These are phyloP conservation scores for Bombus breviceps DNA, from an alignment of 1,140 invertebrate species.

Conservation along the genomic window DNA sequence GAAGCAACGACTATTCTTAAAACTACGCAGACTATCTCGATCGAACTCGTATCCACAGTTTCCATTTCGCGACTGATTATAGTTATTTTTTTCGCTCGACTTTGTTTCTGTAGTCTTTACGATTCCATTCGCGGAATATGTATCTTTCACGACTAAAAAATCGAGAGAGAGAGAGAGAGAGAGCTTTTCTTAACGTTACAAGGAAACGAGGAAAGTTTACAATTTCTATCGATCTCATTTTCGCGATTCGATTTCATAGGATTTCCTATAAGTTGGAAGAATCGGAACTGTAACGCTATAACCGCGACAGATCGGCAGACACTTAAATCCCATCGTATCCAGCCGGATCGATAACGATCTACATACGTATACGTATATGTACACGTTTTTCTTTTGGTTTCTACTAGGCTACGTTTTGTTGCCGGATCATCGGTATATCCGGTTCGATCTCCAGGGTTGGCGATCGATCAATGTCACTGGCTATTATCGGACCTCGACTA, in stretches of 20 bases:
- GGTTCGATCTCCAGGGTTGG: background rate
- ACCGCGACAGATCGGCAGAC: background rate
- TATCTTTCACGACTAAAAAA: background rate
- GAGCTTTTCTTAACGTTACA: no score
- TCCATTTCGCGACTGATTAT: background rate
- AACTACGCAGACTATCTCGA: background rate
- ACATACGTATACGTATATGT: background rate
- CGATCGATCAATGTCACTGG: slow-evolving; percentile 10
- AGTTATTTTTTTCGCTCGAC: no score
- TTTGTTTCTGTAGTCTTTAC: background rate
- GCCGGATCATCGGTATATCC: background rate
- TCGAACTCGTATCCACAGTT: no score
- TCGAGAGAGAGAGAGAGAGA: background rate
- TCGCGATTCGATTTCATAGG: background rate
- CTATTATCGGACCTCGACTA: background rate
- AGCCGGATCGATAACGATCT: background rate
- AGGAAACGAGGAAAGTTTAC: background rate
- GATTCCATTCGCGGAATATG: background rate
- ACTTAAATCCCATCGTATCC: background rate
- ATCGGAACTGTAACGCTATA: background rate
- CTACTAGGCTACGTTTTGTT: background rate
- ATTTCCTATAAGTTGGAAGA: background rate
- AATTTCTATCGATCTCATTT: background rate
- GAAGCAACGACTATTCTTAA: background rate
- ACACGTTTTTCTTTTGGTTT: background rate